Conservation (phyloP, 2,113 vertebrate genomes). For the Anas platyrhynchos region DNA sequence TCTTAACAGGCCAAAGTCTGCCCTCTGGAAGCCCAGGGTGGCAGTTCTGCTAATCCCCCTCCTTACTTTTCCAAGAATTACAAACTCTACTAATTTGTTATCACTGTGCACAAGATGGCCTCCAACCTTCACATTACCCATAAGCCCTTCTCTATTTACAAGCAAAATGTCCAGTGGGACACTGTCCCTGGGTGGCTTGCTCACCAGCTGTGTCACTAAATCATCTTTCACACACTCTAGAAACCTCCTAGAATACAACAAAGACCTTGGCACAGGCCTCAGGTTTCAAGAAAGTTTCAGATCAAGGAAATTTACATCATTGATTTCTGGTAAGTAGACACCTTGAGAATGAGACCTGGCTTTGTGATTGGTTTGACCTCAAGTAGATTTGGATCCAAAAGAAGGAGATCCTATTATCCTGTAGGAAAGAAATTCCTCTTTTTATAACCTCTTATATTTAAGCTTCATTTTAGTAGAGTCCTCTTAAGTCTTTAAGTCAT, state of each 20-base stretch:
- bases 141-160: too few relatives aligned
- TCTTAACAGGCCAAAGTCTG: too few relatives aligned
- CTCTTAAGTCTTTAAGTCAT: background rate
- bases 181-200: too few relatives aligned
- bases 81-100: too few relatives aligned
- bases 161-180: too few relatives aligned
- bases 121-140: too few relatives aligned
- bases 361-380: background rate
- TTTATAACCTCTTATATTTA: background rate
- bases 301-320: background rate
- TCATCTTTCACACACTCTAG: too few relatives aligned
- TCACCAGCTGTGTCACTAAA: too few relatives aligned
- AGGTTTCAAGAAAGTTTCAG: background rate
- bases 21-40: too few relatives aligned
- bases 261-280: background rate
- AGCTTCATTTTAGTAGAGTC: background rate
- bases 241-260: background rate
- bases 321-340: background rate
- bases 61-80: too few relatives aligned
- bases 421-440: background rate
- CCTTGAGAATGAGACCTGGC: background rate
- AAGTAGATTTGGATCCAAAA: background rate
- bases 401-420: background rate
- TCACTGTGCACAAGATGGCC: too few relatives aligned
- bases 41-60: too few relatives aligned